Evolutionary conservation across 2,888 invertebrate species (phyloP), one percentile per base, ranked within the genome.

Genomic region (Elgonia sp.): DNA sequence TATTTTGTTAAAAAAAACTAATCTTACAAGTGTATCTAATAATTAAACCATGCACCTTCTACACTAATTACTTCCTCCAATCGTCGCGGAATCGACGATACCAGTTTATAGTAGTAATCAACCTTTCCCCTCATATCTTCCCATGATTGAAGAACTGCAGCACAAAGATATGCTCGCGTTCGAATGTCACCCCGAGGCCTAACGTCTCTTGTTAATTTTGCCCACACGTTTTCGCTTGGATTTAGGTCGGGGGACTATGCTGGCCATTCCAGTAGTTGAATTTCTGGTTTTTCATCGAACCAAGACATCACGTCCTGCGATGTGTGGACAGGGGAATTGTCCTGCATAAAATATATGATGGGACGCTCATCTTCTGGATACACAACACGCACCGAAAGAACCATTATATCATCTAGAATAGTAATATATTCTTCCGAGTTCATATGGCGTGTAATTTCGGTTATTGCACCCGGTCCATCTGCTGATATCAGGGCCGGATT

Each of bases 391-490:
- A 67, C 53, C 10, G 67, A 39, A 14, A 53, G 79, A 0, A 67
- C 5, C 65, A 79, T 55, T 0, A 79, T n/a, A 9, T 67, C 39
- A 53, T 79, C 18, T 12, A 79, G 21, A 40, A 79, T 67, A 14
- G 6, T n/a, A 2, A 55, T 55, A 14, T 79, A 79, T 65, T 79
- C 79, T 16, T 29, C 67, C 3, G 79, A 65, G 20, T 79, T 79
- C 65, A 79, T 67, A 10, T 42, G 40, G 7, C 65, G 65, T 42
- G 65, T 42, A 7, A 67, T 16, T 18, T 70, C 69, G 5, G 69
- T 70, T 5, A 70, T 46, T 70, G 46, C 69, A 21, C 69, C 69
- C 9, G 53, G 69, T 16, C 69, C 69, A 70, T 70, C 69, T 6
- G 50, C 69, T 4, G 69, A 50, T 29, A 70, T 70, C 69, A n/a